Base-by-base conservation (phyloP, 2,888 invertebrate species). In the Melanostoma scalare region DNA sequence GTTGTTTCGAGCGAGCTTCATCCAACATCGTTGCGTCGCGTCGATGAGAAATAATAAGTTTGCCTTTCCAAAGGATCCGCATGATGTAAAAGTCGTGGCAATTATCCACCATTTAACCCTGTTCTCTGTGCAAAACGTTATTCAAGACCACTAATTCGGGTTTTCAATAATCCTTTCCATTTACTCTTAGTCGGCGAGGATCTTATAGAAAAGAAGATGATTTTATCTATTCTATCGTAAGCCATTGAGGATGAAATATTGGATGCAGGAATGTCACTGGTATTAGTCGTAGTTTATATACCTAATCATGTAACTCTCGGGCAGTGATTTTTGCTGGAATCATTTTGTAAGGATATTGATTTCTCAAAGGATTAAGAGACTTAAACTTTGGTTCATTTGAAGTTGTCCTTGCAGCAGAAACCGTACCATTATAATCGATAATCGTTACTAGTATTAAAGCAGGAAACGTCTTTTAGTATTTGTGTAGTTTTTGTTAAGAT, bases 61-160 rank as follows among this genome's bases (percentile, higher is more conserved):
- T 60, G 65, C 60, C 46, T 46, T 60, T 35, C 48, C 9, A 44
- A 36, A 48, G 36, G 61, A 56, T 40, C 42, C 42, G 35, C 4
- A 1, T 42, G 36, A 79, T 75, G 79, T 80, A 75, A 80, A 53
- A 63, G 69, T 42, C 52, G 42, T 53, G 68, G 79, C 74, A 73
- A 79, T 79, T 79, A 79, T 68, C 73, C 50, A 9, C 30, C 10
- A 36, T 46, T 53, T 44, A 52, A 52, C 33, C 42, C 36, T 55
- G 9, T 63, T 50, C n/a, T 36, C 42, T 38, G 20, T 35, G 6
- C n/a, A 8, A 10, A 36, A 44, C 8, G 60, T 42, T 73, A 50
- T 67, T 61, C 55, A 68, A 78, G 60, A 68, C 50, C 5, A 55
- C 72, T 72, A 60, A 72, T 72, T 35, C 9, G 6, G 48, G 36